These are phyloP conservation scores for Thamnophis sirtalis DNA, from an alignment of 2,113 vertebrate genomes.

Conservation along the genomic window DNA sequence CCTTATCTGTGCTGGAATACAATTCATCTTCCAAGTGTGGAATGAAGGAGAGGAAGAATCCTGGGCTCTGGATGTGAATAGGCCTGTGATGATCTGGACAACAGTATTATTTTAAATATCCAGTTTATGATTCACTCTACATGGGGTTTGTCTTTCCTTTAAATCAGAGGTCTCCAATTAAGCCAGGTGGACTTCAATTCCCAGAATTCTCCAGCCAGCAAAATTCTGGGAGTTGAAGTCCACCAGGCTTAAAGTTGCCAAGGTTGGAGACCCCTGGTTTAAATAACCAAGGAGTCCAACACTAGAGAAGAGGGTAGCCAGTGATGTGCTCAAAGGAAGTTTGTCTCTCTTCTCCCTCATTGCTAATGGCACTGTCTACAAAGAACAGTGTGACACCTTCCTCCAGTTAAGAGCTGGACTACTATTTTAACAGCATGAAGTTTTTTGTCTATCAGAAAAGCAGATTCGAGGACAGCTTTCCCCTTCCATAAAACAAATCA, in stretches of 20 bases:
- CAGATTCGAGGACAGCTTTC: not conserved
- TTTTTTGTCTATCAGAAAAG: not conserved
- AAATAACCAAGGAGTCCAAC: not conserved
- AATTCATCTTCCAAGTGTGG: not conserved
- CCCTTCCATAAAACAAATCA: not conserved
- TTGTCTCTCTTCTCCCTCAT: not conserved
- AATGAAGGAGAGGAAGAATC: not conserved
- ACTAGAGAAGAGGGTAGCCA: not conserved
- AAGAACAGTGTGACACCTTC: not conserved
- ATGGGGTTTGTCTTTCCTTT: not conserved
- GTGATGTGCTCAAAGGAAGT: not conserved
- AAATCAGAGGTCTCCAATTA: too few species aligned
- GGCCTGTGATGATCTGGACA: not conserved
- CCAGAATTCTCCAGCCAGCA: too few species aligned
- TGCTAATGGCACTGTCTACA: not conserved
- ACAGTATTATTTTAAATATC: not conserved
- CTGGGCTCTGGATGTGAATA: not conserved
- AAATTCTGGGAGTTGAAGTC: too few species aligned
- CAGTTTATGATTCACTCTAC: not conserved
- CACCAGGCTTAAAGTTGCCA: too few species aligned
- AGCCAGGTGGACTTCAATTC: too few species aligned
- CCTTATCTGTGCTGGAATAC: not conserved
- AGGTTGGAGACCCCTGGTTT: too few species aligned
- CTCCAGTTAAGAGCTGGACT: not conserved
- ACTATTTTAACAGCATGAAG: not conserved